Evolutionary conservation across 92 coral and sea anemone species (phyloP).

Genomic region (Scolanthus callimorphus): DNA sequence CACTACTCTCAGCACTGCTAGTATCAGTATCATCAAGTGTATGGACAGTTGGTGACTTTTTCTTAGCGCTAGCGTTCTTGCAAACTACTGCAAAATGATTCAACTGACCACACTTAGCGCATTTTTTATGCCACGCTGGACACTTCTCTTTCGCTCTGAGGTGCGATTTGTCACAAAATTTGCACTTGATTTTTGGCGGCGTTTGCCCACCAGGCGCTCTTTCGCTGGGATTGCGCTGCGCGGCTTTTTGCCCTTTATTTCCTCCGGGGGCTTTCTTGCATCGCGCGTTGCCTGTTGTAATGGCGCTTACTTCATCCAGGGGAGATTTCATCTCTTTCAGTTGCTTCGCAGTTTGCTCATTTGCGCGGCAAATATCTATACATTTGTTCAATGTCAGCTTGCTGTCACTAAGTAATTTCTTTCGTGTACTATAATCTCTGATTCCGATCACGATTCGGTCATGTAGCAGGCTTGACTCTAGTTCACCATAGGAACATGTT

Average conservation of each 20-base stretch:
- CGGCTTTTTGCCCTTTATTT: background rate
- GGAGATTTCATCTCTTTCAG: constrained; percentile 3
- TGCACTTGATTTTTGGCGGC: background rate
- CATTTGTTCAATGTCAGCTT: background rate
- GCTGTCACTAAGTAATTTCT: background rate
- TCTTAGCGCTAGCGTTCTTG: no score
- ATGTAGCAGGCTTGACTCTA: constrained; percentile 1
- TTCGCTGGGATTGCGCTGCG: background rate
- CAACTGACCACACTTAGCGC: constrained; percentile 1
- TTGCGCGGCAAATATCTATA: background rate
- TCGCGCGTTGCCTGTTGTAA: background rate
- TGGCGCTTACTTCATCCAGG: constrained; percentile 1
- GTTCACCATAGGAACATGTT: background rate
- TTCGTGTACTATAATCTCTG: background rate
- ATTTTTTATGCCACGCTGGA: constrained; percentile 1
- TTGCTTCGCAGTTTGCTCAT: constrained; percentile 1
- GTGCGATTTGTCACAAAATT: background rate
- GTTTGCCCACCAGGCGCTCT: background rate
- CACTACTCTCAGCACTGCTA: background rate
- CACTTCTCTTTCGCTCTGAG: background rate
- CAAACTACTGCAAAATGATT: constrained; percentile 2
- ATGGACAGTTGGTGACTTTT: no score
- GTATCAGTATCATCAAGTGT: no score
- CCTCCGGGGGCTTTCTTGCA: no score
- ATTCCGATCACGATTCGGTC: constrained; percentile 3